Percentiles rank a stretch among this genome's conserved stretches.
Evolutionary conservation across 2,113 vertebrate species (phyloP).

Genomic region (Corythaixoides concolor): DNA sequence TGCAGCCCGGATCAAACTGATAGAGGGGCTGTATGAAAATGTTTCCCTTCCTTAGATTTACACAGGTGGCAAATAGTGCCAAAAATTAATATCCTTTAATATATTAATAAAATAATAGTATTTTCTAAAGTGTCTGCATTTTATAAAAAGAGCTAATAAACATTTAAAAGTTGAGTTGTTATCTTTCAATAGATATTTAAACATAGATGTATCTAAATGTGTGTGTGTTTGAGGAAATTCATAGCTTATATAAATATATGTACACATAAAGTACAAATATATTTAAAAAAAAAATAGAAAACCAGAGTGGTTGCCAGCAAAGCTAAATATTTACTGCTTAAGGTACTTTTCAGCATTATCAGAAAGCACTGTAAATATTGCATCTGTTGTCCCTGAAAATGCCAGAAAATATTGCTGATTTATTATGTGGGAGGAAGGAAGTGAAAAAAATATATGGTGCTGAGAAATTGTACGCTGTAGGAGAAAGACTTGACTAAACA

Average conservation of each 20-base stretch:
- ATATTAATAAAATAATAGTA: not conserved
- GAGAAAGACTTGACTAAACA: conserved; percentile 35
- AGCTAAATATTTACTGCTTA: conserved; percentile 14
- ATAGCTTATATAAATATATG: not conserved
- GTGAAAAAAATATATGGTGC: conserved; percentile 26
- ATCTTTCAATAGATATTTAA: not conserved
- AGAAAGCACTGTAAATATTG: conserved; percentile 26
- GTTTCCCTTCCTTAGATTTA: not conserved
- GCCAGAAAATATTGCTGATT: conserved; percentile 63
- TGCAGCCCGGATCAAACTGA: not conserved
- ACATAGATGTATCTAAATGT: not conserved
- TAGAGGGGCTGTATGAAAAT: not conserved
- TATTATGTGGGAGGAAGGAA: conserved; percentile 41
- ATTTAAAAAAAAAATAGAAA: not conserved
- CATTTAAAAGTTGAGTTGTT: not conserved
- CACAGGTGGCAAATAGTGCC: rapidly evolving
- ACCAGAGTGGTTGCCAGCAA: not conserved
- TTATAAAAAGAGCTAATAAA: not conserved
- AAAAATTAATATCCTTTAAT: not conserved
- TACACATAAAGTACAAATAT: not conserved
- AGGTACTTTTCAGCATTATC: conserved; percentile 45
- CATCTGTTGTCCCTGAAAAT: conserved; percentile 63
- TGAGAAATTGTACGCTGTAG: conserved; percentile 39
- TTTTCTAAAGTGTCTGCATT: not conserved
- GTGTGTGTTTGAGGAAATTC: not conserved